Evolutionary conservation across 2,797 vertebrate species (phyloP).

Genomic region (Hydrophis major): DNA sequence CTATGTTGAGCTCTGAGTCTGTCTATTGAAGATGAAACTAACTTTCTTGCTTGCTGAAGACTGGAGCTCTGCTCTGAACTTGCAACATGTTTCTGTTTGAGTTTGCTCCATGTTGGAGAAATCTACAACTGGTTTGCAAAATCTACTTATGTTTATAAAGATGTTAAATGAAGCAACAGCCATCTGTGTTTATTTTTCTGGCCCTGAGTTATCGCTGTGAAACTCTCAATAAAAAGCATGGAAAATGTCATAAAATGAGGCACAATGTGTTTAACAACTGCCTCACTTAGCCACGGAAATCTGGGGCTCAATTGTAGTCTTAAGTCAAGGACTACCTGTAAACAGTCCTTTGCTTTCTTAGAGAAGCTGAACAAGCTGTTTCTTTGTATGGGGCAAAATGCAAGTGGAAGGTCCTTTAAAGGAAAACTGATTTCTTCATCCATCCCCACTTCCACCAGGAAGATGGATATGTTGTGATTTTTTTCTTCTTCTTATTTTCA

Average conservation of each 20-base stretch:
- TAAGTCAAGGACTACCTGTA: neutral
- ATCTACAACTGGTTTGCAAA: no score
- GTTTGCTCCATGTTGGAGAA: no score
- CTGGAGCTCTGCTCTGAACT: no score
- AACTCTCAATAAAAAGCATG: neutral
- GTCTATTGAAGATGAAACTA: no score
- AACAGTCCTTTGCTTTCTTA: neutral
- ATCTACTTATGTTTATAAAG: no score
- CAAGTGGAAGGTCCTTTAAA: neutral
- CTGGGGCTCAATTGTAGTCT: neutral
- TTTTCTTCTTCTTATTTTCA: slow-evolving; percentile 76
- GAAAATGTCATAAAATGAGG: neutral
- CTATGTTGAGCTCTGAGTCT: no score
- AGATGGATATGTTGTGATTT: slow-evolving; percentile 42
- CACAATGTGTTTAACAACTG: neutral
- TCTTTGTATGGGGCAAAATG: neutral
- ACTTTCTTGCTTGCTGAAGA: no score
- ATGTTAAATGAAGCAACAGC: no score
- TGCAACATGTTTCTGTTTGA: no score
- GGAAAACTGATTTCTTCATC: neutral
- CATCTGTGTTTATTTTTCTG: no score
- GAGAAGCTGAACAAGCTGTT: neutral
- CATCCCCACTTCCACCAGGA: neutral
- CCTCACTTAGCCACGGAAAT: neutral
- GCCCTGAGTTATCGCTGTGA: no score